These are phyloP conservation scores for Tenthredo amoena DNA, from an alignment of 2,888 invertebrate genomes.

Conservation along the genomic window DNA sequence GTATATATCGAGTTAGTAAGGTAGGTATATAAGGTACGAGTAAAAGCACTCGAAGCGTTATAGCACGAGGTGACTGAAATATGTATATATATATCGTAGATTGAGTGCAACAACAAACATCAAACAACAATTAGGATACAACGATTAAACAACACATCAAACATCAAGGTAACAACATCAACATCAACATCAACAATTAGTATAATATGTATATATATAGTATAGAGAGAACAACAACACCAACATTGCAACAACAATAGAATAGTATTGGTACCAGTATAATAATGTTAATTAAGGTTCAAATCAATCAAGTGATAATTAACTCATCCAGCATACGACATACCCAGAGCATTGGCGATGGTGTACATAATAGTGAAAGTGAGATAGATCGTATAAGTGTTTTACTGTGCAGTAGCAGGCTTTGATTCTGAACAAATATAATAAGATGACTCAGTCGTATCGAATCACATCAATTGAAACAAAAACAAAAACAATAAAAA, in stretches of 20 bases:
- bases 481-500: not conserved
- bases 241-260: slow-evolving; percentile 76
- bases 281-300: slow-evolving; percentile 66
- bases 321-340: slow-evolving; percentile 77
- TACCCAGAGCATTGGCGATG: slow-evolving; percentile 76
- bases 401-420: not conserved
- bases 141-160: slow-evolving; percentile 77
- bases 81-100: slow-evolving; percentile 64
- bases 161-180: slow-evolving; percentile 70
- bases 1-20: slow-evolving; percentile 12
- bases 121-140: slow-evolving; percentile 76
- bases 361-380: slow-evolving; percentile 66
- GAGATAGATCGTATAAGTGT: slow-evolving; percentile 56
- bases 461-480: not conserved
- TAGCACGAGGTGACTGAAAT: slow-evolving; percentile 67
- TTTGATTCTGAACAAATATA: slow-evolving; percentile 7
- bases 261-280: slow-evolving; percentile 56
- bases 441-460: too few species aligned
- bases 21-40: slow-evolving; percentile 3
- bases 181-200: slow-evolving; percentile 72
- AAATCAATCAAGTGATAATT: slow-evolving; percentile 64
- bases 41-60: slow-evolving; percentile 66
- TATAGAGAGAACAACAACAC: slow-evolving; percentile 71
- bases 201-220: slow-evolving; percentile 61
- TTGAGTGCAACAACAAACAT: slow-evolving; percentile 77